Percentiles rank a stretch among this genome's conserved stretches.
phyloP scores from a whole-genome alignment of 2,113 vertebrate genomes.

The Melanostigma gelatinosum region DNA sequence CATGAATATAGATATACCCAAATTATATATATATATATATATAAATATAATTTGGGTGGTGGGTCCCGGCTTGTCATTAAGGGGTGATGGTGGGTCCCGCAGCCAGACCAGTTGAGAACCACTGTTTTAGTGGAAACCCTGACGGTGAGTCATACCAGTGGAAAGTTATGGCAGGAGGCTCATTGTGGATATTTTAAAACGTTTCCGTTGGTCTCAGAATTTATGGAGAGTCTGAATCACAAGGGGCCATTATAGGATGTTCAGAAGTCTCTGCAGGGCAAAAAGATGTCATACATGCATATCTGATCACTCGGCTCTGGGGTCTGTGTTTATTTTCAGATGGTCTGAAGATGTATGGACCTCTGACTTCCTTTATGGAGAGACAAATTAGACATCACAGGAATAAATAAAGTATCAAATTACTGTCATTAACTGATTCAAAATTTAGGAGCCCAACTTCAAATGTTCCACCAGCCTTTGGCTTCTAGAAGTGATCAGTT shows the following conservation, averaged over 20 bases:
- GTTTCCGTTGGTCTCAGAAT: conserved; percentile 43
- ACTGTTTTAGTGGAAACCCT: conserved; percentile 23
- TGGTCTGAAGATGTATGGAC: background rate
- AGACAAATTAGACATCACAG: background rate
- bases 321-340: background rate
- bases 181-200: conserved; percentile 35
- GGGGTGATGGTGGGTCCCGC: no score
- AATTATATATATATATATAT: no score
- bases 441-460: background rate
- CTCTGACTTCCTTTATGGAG: background rate
- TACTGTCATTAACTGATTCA: background rate
- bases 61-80: no score
- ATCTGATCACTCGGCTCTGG: conserved; percentile 18
- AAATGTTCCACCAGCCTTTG: background rate
- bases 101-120: no score
- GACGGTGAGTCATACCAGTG: conserved; percentile 52
- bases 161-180: conserved; percentile 53
- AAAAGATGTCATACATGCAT: background rate
- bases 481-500: background rate
- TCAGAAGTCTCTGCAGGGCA: background rate
- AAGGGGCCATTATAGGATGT: conserved; percentile 13
- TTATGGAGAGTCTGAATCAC: conserved; percentile 32
- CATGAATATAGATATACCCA: no score
- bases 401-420: background rate
- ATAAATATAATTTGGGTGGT: no score